A percentile compares a stretch with the other conserved stretches of the same genome.
These are phyloP conservation scores for Eupeodes latifasciatus DNA, from an alignment of 2,888 invertebrate species.

Conservation along the genomic window DNA sequence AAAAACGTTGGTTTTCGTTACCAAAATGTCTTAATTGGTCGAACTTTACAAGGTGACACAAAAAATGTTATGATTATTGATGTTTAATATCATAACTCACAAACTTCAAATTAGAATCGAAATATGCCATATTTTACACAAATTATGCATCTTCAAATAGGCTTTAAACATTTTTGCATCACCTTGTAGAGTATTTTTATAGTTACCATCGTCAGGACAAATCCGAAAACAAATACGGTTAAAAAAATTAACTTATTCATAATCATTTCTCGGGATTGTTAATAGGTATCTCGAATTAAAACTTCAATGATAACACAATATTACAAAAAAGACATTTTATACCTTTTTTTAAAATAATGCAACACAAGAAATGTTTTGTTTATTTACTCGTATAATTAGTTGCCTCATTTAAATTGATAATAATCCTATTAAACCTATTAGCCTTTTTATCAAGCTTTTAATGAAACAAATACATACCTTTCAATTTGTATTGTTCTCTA, in stretches of 20 bases:
- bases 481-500: too few species aligned
- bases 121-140: too few species aligned
- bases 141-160: too few species aligned
- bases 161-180: too few species aligned
- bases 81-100: too few species aligned
- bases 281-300: not conserved
- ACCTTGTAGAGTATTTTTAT: not conserved
- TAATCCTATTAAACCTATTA: not conserved
- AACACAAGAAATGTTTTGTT: not conserved
- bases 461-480: too few species aligned
- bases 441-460: too few species aligned
- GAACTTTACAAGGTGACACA: too few species aligned
- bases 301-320: not conserved
- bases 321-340: not conserved
- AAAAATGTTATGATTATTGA: too few species aligned
- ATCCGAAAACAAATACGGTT: not conserved
- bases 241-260: slow-evolving; percentile 11
- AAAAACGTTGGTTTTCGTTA: too few species aligned
- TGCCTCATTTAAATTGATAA: not conserved
- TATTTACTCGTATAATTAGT: not conserved
- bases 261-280: not conserved
- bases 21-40: too few species aligned
- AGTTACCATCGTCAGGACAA: not conserved
- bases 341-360: not conserved
- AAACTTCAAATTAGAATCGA: too few species aligned